phyloP scores from a whole-genome alignment of 2,113 vertebrate genomes.

The Mirounga angustirostris region DNA sequence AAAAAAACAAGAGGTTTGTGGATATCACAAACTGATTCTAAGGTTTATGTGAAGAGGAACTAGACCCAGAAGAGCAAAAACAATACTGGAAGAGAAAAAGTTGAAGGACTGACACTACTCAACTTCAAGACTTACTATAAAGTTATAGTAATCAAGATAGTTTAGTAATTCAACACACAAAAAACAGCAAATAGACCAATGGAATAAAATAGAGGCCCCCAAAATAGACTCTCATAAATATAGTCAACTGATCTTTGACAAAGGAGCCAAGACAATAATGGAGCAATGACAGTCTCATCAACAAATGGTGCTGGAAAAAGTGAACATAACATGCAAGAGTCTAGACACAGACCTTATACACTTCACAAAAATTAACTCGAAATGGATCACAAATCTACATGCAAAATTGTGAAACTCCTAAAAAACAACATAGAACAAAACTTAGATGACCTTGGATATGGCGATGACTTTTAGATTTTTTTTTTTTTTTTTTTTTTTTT shows the following conservation, averaged over 20 bases:
- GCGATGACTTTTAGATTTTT: not conserved
- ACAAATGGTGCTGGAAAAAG: not conserved
- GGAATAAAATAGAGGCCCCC: not conserved
- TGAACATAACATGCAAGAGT: not conserved
- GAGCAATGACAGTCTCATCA: not conserved
- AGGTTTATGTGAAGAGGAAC: not conserved
- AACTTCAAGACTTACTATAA: not conserved
- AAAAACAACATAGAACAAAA: not conserved
- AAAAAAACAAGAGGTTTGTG: not conserved
- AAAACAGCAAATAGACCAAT: not conserved
- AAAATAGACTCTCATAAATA: not conserved
- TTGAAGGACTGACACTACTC: not conserved
- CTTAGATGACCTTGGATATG: not conserved
- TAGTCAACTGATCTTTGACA: not conserved
- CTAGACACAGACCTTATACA: not conserved
- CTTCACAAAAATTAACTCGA: not conserved
- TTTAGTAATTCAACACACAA: not conserved
- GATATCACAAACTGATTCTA: not conserved
- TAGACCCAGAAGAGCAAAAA: not conserved
- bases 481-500: too few species aligned
- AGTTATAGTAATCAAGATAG: not conserved
- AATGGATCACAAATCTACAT: not conserved
- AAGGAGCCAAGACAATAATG: not conserved
- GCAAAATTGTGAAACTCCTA: not conserved
- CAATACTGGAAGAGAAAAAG: not conserved